These are phyloP conservation scores for Drosophila colorata DNA, from an alignment of 2,888 invertebrate species.

Conservation along the genomic window DNA sequence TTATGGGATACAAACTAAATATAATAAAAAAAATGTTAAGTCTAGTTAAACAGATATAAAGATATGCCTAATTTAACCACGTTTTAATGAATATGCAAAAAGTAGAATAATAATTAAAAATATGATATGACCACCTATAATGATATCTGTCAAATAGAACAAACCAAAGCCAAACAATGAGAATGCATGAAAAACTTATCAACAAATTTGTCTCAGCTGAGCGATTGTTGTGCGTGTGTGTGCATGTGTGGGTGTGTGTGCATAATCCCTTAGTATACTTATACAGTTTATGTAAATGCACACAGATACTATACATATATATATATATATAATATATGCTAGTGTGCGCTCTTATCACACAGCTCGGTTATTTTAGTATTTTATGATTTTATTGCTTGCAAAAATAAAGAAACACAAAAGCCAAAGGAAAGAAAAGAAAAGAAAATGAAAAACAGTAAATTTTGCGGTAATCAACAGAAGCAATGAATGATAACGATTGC, in stretches of 20 bases:
- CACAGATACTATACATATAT: background rate
- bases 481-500: constrained; percentile 47
- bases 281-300: constrained; percentile 21
- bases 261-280: constrained; percentile 7
- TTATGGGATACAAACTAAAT: too few species aligned
- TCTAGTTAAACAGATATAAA: background rate
- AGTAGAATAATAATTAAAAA: background rate
- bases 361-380: constrained; percentile 11
- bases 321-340: too few species aligned
- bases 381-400: constrained; percentile 44
- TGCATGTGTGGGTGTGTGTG: constrained; percentile 4
- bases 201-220: constrained; percentile 5
- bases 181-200: constrained; percentile 15
- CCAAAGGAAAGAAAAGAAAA: background rate
- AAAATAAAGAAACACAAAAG: constrained; percentile 16
- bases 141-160: background rate
- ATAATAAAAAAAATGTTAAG: too few species aligned
- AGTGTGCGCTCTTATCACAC: constrained; percentile 13
- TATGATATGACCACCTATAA: too few species aligned
- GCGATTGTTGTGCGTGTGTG: background rate
- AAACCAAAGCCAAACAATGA: constrained; percentile 31
- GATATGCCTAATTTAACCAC: background rate
- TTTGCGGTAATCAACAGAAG: constrained; percentile 53
- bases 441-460: constrained; percentile 50
- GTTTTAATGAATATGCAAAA: background rate